Evolutionary conservation across 2,888 invertebrate genomes (phyloP).

Genomic region (Tetrapedia diversipes): DNA sequence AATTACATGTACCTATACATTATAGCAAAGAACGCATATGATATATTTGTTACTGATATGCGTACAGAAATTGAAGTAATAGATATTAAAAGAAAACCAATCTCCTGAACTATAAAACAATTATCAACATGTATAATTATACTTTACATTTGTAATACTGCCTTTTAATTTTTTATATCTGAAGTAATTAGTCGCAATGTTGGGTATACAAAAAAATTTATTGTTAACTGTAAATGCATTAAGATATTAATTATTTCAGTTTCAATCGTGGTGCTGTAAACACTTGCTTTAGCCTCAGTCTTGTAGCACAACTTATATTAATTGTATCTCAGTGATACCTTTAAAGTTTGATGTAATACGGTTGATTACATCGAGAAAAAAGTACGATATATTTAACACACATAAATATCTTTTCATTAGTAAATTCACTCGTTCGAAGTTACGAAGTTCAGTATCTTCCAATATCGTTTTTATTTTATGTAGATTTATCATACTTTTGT

Average conservation of each 20-base stretch:
- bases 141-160: constrained; percentile 79
- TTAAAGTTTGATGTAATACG: constrained; percentile 47
- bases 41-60: constrained; percentile 83
- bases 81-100: constrained; percentile 79
- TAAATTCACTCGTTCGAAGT: constrained; percentile 55
- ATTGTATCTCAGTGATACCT: constrained; percentile 50
- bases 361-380: constrained; percentile 49
- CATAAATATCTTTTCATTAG: constrained; percentile 63
- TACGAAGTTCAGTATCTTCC: constrained; percentile 11
- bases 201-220: constrained; percentile 66
- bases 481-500: constrained; percentile 26
- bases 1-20: constrained; percentile 82
- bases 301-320: constrained; percentile 56
- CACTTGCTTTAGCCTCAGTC: constrained; percentile 63
- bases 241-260: constrained; percentile 66
- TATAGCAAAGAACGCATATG: constrained; percentile 81
- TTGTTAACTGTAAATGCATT: constrained; percentile 63
- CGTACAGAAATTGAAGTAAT: constrained; percentile 80
- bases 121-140: constrained; percentile 64
- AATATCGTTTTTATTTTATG: constrained; percentile 30
- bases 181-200: constrained; percentile 65
- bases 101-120: constrained; percentile 76
- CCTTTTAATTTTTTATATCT: constrained; percentile 77
- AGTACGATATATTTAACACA: constrained; percentile 53
- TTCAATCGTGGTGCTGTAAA: constrained; percentile 69